Conservation (phyloP, 2,888 invertebrate species). For the Hyalella azteca region DNA sequence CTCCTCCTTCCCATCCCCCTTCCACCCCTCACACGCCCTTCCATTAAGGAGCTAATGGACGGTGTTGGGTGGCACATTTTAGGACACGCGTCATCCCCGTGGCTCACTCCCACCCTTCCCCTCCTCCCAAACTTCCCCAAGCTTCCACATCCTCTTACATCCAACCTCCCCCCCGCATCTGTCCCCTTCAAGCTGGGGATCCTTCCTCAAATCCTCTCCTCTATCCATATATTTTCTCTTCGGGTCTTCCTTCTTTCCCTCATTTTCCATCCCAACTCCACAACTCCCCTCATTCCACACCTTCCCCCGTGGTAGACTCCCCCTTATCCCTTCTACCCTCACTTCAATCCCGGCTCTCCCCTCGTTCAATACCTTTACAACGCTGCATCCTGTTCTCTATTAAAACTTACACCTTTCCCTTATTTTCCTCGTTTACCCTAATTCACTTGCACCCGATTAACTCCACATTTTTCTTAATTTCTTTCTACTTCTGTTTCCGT, state of each 20-base stretch:
- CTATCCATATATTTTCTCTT: not conserved
- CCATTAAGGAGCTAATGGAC: not conserved
- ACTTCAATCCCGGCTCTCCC: not conserved
- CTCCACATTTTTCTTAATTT: too few species aligned
- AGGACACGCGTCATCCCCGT: not conserved
- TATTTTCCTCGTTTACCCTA: too few species aligned
- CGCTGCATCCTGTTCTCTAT: too few species aligned
- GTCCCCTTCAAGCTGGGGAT: too few species aligned
- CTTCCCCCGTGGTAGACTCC: not conserved
- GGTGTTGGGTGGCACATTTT: constrained; percentile 27
- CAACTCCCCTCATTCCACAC: not conserved
- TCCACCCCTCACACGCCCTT: not conserved
- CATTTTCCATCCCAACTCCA: not conserved
- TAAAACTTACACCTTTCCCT: too few species aligned
- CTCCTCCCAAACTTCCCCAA: not conserved
- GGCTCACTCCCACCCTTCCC: not conserved
- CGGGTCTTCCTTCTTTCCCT: not conserved
- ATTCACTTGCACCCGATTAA: too few species aligned
- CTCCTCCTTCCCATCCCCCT: not conserved
- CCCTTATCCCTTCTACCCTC: not conserved
- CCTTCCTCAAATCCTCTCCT: not conserved
- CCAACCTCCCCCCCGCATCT: not conserved
- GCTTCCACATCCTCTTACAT: not conserved
- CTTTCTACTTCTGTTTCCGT: too few species aligned
- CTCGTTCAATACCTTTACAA: too few species aligned